Conservation (phyloP, 2,797 vertebrate species). For the Mormyrops boulengeri region DNA sequence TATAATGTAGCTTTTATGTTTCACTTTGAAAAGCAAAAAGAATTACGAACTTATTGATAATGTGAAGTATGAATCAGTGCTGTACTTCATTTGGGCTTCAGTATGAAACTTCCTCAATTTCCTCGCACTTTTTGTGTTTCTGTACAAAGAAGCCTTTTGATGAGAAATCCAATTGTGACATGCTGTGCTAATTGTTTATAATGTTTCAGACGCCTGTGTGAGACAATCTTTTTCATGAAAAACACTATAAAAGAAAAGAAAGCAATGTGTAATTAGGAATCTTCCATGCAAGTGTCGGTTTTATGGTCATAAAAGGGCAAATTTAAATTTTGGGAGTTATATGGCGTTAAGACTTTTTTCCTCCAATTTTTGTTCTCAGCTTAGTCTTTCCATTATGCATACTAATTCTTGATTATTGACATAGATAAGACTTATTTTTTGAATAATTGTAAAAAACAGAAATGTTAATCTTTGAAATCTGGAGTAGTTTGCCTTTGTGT, state of each 20-base stretch:
- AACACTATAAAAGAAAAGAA: background rate
- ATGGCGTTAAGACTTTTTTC: background rate
- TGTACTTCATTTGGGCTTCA: background rate
- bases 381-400: background rate
- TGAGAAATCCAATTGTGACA: conserved; percentile 13
- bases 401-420: background rate
- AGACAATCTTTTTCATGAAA: background rate
- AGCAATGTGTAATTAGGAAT: background rate
- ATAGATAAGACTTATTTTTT: background rate
- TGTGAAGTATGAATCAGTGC: background rate
- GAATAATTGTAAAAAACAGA: background rate
- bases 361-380: background rate
- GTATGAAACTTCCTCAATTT: background rate
- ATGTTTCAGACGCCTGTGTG: background rate
- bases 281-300: background rate
- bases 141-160: conserved; percentile 17
- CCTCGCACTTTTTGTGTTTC: background rate
- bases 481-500: background rate
- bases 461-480: background rate
- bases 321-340: background rate
- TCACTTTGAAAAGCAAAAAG: background rate
- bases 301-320: background rate
- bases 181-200: conserved; percentile 24
- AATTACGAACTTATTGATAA: background rate
- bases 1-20: background rate